A percentile compares a stretch with the other conserved stretches of the same genome.
These are phyloP conservation scores for Cantharis lateralis DNA, from an alignment of 2,888 invertebrate species.

Conservation along the genomic window DNA sequence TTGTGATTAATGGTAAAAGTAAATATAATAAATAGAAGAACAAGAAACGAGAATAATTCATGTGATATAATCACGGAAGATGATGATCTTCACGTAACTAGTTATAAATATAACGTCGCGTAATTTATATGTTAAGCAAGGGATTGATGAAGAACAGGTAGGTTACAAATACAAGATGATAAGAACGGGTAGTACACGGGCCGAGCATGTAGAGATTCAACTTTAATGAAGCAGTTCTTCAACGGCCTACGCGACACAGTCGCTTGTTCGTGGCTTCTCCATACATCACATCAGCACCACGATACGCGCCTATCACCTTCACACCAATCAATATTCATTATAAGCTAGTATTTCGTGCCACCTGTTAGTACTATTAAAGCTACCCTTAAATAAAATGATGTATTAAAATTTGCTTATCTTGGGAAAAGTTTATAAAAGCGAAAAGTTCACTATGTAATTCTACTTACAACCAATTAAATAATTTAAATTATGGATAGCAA, in stretches of 20 bases:
- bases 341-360: slow-evolving; percentile 41
- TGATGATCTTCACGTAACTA: slow-evolving; percentile 36
- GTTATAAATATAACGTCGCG: slow-evolving; percentile 36
- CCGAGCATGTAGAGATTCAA: slow-evolving; percentile 50
- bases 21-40: slow-evolving; percentile 6
- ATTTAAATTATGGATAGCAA: neutral
- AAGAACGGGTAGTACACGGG: slow-evolving; percentile 54
- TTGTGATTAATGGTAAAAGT: neutral
- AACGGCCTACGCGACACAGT: slow-evolving; percentile 46
- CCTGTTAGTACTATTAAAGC: slow-evolving; percentile 25
- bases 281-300: slow-evolving; percentile 46
- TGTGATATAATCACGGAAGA: slow-evolving; percentile 33
- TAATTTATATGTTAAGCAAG: slow-evolving; percentile 23
- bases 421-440: neutral
- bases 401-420: neutral
- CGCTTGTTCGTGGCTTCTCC: slow-evolving; percentile 29
- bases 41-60: slow-evolving; percentile 30
- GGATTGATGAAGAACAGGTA: slow-evolving; percentile 40
- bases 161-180: slow-evolving; percentile 52
- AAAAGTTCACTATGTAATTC: neutral
- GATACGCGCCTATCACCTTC: slow-evolving; percentile 44
- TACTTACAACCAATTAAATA: neutral
- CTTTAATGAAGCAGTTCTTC: slow-evolving; percentile 57
- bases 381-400: neutral
- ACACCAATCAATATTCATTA: slow-evolving; percentile 44